phyloP scores from a whole-genome alignment of 2,113 vertebrate genomes.

The Sylvia atricapilla region DNA sequence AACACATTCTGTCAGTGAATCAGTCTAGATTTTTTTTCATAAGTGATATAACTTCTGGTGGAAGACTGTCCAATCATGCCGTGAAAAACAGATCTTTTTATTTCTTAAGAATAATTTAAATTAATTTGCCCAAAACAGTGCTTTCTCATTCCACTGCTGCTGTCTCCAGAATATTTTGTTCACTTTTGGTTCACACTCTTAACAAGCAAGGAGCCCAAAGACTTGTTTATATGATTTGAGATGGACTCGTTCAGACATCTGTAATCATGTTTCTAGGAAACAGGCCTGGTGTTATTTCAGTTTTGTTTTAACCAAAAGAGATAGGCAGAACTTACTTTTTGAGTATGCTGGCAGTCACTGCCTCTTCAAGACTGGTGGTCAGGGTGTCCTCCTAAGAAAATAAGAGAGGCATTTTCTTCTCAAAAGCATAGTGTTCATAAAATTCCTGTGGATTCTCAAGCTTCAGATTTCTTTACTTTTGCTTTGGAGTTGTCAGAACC shows the following conservation, averaged over 20 bases:
- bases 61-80: not conserved
- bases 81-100: not conserved
- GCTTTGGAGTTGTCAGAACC: not conserved
- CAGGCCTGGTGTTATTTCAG: not conserved
- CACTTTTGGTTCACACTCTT: not conserved
- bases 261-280: conserved; percentile 6
- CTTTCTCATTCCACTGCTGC: not conserved
- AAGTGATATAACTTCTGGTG: not conserved
- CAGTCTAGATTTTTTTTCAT: not conserved
- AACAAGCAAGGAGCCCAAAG: not conserved
- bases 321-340: not conserved
- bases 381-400: not conserved
- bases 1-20: not conserved
- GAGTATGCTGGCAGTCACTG: not conserved
- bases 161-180: not conserved
- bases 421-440: not conserved
- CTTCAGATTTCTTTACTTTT: not conserved
- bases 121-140: not conserved
- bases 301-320: not conserved
- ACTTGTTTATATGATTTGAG: not conserved
- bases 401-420: not conserved
- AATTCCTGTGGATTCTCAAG: not conserved
- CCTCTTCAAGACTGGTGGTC: not conserved
- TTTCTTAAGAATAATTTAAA: not conserved
- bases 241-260: not conserved